Conservation (phyloP, 2,888 invertebrate species). For the Synanthedon vespiformis region DNA sequence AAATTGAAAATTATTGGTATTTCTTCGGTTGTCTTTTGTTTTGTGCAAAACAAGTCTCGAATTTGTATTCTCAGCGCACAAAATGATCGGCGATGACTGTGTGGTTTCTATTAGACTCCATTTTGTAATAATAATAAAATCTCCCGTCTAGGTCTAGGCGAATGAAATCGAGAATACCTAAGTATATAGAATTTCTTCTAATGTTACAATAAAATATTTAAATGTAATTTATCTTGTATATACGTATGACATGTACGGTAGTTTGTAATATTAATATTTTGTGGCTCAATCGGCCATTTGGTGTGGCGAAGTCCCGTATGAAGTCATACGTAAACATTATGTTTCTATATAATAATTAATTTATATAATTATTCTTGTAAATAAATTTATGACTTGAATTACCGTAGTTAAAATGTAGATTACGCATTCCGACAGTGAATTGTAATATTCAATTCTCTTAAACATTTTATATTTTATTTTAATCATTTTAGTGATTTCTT, state of each 20-base stretch:
- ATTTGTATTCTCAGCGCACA: conserved; percentile 42
- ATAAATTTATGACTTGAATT: conserved; percentile 42
- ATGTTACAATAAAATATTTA: conserved; percentile 46
- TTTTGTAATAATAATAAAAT: conserved; percentile 39
- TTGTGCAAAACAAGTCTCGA: neutral
- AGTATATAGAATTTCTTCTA: conserved; percentile 49
- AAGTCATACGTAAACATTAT: conserved; percentile 50
- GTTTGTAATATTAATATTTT: conserved; percentile 41
- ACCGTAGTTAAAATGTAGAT: conserved; percentile 44
- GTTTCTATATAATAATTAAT: conserved; percentile 18
- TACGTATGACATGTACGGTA: conserved; percentile 62
- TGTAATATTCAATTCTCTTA: conserved; percentile 1
- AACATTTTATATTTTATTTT: conserved; percentile 30
- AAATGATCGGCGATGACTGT: conserved; percentile 37
- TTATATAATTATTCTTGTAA: conserved; percentile 56
- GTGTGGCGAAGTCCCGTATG: conserved; percentile 36
- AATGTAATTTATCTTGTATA: conserved; percentile 62
- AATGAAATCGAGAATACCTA: conserved; percentile 38
- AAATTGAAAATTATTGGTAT: neutral
- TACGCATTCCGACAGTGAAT: conserved; percentile 26
- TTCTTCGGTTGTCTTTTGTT: neutral
- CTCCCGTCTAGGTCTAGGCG: conserved; percentile 31
- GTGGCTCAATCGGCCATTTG: conserved; percentile 38
- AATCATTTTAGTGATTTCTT: conserved; percentile 9
- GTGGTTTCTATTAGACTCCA: conserved; percentile 50